These are phyloP conservation scores for Martes martes DNA, from an alignment of 2,113 vertebrate genomes.

Conservation along the genomic window DNA sequence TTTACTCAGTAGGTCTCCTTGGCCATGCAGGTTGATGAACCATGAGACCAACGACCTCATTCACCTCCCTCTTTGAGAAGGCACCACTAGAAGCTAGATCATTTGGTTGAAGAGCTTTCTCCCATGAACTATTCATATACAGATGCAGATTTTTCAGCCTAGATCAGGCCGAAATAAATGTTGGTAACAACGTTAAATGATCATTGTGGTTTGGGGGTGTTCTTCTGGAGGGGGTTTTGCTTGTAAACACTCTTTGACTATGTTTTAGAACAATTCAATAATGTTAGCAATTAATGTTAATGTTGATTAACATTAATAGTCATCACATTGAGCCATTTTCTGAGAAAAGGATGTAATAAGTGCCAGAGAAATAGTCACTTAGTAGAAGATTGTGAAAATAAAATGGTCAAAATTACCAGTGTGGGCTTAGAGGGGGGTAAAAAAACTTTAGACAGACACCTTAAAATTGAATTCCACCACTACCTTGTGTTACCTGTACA, in stretches of 20 bases:
- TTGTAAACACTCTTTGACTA: neutral
- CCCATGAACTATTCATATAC: slow-evolving; percentile 68
- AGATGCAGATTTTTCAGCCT: slow-evolving; percentile 42
- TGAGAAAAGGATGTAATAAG: neutral
- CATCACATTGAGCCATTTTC: neutral
- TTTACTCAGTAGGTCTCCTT: slow-evolving; percentile 24
- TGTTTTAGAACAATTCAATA: neutral
- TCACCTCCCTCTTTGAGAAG: slow-evolving; percentile 14
- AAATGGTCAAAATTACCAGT: neutral
- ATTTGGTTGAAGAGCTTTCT: slow-evolving; percentile 58
- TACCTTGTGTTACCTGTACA: neutral
- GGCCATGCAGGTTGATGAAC: neutral
- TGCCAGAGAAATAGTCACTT: neutral
- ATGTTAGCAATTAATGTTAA: neutral
- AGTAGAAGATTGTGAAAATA: neutral
- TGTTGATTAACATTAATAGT: neutral
- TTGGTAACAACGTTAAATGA: neutral
- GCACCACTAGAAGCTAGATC: slow-evolving; percentile 1
- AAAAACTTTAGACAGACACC: neutral
- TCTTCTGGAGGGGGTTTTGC: neutral
- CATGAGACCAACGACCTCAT: slow-evolving; percentile 37
- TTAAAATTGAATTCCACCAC: neutral
- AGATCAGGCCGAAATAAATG: neutral
- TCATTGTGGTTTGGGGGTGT: neutral
- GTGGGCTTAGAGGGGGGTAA: neutral